phyloP scores from a whole-genome alignment of 2,797 vertebrate species.

The Rhinella marina region DNA sequence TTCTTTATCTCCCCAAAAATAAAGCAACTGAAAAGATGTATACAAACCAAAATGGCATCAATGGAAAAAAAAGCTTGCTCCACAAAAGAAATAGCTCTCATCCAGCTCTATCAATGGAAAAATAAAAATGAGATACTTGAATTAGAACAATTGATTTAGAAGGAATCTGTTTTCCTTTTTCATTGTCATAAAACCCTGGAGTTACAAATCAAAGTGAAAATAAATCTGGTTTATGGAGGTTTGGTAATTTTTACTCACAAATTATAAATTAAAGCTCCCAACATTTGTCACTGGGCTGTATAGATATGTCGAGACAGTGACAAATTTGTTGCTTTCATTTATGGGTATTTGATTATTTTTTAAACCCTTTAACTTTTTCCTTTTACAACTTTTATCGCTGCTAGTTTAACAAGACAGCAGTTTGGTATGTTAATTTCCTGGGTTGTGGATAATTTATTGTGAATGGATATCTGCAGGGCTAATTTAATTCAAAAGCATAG shows the following conservation, averaged over 20 bases:
- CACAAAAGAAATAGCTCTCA: no score
- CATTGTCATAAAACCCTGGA: not conserved
- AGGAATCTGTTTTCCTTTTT: not conserved
- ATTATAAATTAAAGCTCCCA: not conserved
- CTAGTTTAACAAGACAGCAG: conserved; percentile 1
- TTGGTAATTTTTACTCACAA: not conserved
- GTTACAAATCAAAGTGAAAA: not conserved
- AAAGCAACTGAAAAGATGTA: no score
- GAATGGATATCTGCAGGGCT: conserved; percentile 33
- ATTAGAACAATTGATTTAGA: not conserved
- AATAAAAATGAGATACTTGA: no score
- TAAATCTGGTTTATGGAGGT: not conserved
- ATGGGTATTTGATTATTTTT: not conserved
- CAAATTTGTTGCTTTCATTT: not conserved
- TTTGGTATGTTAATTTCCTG: conserved; percentile 24
- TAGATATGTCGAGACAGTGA: not conserved
- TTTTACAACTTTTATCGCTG: not conserved
- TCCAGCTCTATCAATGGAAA: no score
- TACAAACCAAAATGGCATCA: no score
- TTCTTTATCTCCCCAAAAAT: no score
- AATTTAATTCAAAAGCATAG: conserved; percentile 21
- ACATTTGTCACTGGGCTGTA: not conserved
- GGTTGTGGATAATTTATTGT: conserved; percentile 28
- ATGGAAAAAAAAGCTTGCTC: no score
- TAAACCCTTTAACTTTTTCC: not conserved